Base-by-base conservation (phyloP, 2,888 invertebrate species). In the Trichopria drosophilae region DNA sequence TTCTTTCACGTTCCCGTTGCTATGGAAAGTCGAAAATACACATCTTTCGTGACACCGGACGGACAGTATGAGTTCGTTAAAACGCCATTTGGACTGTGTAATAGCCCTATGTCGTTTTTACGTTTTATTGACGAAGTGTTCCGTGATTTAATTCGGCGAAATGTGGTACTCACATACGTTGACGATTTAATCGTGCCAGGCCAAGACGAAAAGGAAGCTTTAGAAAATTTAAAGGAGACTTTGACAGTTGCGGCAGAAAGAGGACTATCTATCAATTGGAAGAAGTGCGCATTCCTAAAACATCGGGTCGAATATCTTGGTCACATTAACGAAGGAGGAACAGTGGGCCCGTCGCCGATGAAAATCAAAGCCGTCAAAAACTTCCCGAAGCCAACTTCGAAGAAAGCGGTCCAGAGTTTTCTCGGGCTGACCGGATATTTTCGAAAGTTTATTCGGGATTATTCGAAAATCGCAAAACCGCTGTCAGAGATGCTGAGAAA, bases 391-490 rank as follows among this genome's bases (percentile, higher is more conserved):
- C 70, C 69, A 1, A 64, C 13, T 35, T 59, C 44, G 4, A 26
- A 51, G 1, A 66, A 66, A 32, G 54, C 67, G 18, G 34, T 71
- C 2, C 65, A 67, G 46, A 62, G 64, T 34, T 71, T 72, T 51
- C 45, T 73, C 7, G 69, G 69, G 4, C 40, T 73, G n/a, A n/a
- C n/a, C n/a, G n/a, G n/a, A n/a, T n/a, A n/a, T n/a, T n/a, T n/a
- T n/a, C n/a, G n/a, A n/a, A 71, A 72, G 35, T 73, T 70, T 51
- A 62, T 74, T 10, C 48, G 46, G 6, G 48, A 53, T n/a, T 72
- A 68, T 51, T 55, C 69, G 1, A 39, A 56, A 4, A 63, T 67
- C n/a, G 71, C 72, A 1, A 67, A 61, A 47, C 69, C 68, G 29
- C 47, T 71, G 34, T 64, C n/a, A n/a, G n/a, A n/a, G n/a, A n/a